Percentiles rank a stretch among this genome's conserved stretches.
phyloP scores from a whole-genome alignment of 2,113 vertebrate species.

The Sapajus apella region DNA sequence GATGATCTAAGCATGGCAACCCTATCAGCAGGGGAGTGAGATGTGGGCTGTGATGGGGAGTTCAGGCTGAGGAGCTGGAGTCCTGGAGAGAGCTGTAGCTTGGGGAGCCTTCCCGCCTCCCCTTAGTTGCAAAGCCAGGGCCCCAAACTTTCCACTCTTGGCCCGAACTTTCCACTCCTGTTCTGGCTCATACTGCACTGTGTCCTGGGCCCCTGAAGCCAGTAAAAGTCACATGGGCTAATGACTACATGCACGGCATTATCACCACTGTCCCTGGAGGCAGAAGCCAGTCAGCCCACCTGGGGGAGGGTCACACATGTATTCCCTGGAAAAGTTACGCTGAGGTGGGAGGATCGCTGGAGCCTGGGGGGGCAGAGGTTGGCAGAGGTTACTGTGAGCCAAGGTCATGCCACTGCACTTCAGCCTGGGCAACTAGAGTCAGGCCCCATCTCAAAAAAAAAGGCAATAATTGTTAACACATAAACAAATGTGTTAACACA shows the following conservation, averaged over 20 bases:
- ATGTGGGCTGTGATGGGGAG: not conserved
- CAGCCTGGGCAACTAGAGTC: not conserved
- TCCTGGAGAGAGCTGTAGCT: not conserved
- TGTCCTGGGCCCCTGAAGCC: not conserved
- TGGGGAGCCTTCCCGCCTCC: not conserved
- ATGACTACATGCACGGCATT: not conserved
- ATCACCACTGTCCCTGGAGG: not conserved
- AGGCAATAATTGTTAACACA: not conserved
- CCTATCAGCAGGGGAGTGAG: no score
- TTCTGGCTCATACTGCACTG: not conserved
- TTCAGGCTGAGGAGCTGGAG: not conserved
- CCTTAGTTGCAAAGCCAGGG: not conserved
- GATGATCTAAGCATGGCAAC: not conserved
- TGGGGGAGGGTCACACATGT: not conserved
- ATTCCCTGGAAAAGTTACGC: not conserved
- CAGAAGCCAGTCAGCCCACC: not conserved
- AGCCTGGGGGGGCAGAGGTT: not conserved
- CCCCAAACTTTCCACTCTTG: constrained; percentile 40
- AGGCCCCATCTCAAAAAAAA: not conserved
- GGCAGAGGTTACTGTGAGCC: not conserved
- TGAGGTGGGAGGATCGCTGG: not conserved
- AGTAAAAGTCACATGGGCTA: not conserved
- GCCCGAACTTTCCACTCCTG: constrained; percentile 31
- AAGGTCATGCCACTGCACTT: not conserved
- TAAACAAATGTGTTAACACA: no score